Evolutionary conservation across 1,140 invertebrate genomes (phyloP).

Genomic region (Leptinotarsa undecemlineata): DNA sequence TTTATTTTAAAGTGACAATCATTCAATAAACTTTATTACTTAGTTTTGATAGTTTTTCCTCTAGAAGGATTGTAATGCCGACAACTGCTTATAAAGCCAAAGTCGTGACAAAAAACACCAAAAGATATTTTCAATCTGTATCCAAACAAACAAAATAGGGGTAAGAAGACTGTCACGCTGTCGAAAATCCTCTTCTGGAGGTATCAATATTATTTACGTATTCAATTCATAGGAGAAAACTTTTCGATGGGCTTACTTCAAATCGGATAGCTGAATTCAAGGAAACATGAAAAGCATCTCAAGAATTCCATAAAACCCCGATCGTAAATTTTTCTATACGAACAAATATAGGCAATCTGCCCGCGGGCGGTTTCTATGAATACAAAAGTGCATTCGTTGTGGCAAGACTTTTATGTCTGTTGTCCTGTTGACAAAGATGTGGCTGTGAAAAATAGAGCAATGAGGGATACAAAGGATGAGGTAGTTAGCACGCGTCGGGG

Average conservation of each 20-base stretch:
- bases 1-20: too few species aligned
- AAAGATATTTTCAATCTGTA: too few species aligned
- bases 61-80: too few species aligned
- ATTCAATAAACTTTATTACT: too few species aligned
- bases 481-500: slow-evolving; percentile 37
- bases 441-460: slow-evolving; percentile 37
- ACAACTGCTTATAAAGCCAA: too few species aligned
- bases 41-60: too few species aligned
- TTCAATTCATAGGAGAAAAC: background rate
- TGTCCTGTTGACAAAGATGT: slow-evolving; percentile 20
- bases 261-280: background rate
- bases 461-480: slow-evolving; percentile 35
- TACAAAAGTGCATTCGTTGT: slow-evolving; percentile 16
- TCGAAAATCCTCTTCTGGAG: too few species aligned
- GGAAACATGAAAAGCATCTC: slow-evolving; percentile 3
- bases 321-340: background rate
- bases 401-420: slow-evolving; percentile 28
- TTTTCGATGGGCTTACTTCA: background rate
- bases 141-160: too few species aligned
- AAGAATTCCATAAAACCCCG: background rate
- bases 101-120: too few species aligned
- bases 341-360: slow-evolving; percentile 3
- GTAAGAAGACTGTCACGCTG: too few species aligned
- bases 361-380: slow-evolving; percentile 8
- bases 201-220: too few species aligned